Base-by-base conservation (phyloP, 2,888 invertebrate species). In the Tuta absoluta region DNA sequence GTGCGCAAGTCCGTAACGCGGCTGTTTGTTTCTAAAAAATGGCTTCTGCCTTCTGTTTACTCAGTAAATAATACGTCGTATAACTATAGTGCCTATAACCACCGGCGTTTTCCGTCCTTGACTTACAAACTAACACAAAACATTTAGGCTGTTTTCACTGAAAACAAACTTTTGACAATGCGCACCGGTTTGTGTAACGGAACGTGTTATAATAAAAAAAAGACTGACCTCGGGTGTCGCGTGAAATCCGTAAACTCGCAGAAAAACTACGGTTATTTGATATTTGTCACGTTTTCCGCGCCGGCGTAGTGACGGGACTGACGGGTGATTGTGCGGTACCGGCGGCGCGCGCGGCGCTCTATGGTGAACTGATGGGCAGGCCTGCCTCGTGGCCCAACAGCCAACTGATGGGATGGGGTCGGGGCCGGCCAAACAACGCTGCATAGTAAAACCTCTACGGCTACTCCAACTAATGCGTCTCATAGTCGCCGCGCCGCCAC, bases 371-470 rank as follows among this genome's bases (percentile, higher is more conserved):
- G 64, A 53, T 59, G 62, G 45, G 24, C n/a, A 28, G 12, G 28
- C 45, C 45, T 61, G 33, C 48, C 61, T 57, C 61, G 62, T 63
- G 63, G 41, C 12, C 2, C n/a, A 71, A 72, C 71, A 72, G 70
- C 75, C 73, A 73, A 74, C 75, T 80, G 75, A 81, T 82, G 80
- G 82, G 85, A 86, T 86, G 84, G 85, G 87, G 86, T 85, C 86
- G 85, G 78, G 82, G 82, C 80, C 85, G 82, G 75, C 76, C 80
- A 84, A 85, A 84, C 82, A 82, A 66, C 70, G 67, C 72, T 76
- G 75, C 76, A 79, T 72, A 33, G 33, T 33, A 71, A 71, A 75
- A 67, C 78, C 80, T 79, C 80, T 33, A 33, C 33, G 33, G 4
- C 77, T 81, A 83, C 75, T 75, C 72, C 65, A 69, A 75, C 75